Percentiles rank a stretch among this genome's conserved stretches.
phyloP scores from a whole-genome alignment of 2,113 vertebrate genomes.

The Chrysemys picta region DNA sequence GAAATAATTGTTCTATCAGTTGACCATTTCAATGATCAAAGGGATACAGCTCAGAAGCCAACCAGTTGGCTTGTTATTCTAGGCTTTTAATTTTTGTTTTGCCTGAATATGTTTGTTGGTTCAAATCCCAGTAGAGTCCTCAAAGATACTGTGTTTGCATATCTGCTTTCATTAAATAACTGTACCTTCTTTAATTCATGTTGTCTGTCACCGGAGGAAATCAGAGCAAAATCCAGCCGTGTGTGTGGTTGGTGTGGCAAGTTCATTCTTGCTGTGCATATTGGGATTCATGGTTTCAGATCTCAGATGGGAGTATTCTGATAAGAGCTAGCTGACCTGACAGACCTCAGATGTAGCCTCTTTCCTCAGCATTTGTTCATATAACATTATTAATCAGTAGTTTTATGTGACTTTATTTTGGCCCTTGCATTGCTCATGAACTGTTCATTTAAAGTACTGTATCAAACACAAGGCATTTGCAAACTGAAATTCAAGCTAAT shows the following conservation, averaged over 20 bases:
- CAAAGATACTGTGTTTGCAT: background rate
- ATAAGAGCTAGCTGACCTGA: background rate
- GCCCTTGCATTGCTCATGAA: background rate
- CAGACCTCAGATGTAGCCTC: background rate
- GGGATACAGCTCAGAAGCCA: background rate
- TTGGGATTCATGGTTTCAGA: background rate
- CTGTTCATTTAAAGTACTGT: background rate
- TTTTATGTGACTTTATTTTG: background rate
- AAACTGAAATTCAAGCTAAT: background rate
- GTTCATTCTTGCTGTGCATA: background rate
- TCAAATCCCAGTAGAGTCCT: background rate
- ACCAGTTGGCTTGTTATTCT: too few relatives aligned
- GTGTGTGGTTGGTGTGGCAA: background rate
- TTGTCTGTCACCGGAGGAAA: background rate
- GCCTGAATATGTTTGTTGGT: background rate
- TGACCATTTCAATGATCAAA: background rate
- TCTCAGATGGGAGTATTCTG: background rate
- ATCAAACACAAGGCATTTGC: background rate
- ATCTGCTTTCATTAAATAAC: background rate
- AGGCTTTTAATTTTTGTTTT: background rate
- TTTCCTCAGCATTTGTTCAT: background rate
- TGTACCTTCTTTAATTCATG: background rate
- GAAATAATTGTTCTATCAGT: background rate
- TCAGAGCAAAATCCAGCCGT: background rate
- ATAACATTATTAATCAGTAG: background rate